Conservation (phyloP, 2,888 invertebrate species). For the Oxycera nigricornis region DNA sequence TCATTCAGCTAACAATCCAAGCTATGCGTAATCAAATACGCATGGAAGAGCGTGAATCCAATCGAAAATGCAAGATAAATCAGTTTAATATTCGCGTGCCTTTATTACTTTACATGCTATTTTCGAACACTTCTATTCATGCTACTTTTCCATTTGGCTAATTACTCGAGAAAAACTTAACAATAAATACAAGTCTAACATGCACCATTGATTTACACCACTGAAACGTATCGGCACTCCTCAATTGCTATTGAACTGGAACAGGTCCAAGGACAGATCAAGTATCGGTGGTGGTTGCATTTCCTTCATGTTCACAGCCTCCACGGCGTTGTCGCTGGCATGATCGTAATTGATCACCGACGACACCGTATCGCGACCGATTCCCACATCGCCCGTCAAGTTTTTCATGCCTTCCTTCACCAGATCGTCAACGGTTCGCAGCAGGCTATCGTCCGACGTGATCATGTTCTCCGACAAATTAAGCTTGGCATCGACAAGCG, state of each 20-base stretch:
- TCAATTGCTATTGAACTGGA: conserved; percentile 58
- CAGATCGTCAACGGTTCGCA: conserved; percentile 59
- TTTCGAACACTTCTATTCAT: no score
- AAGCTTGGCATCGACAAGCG: conserved; percentile 58
- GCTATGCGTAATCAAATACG: no score
- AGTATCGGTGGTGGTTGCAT: conserved; percentile 53
- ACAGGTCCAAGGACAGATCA: conserved; percentile 59
- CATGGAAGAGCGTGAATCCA: no score
- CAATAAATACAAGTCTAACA: neutral
- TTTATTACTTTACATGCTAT: no score
- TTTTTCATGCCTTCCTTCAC: conserved; percentile 54
- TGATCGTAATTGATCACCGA: conserved; percentile 57
- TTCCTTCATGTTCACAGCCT: conserved; percentile 59
- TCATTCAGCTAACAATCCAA: no score
- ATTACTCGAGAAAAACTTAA: no score
- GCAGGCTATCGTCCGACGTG: conserved; percentile 59
- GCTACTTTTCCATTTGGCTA: neutral
- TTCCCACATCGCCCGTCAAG: conserved; percentile 47
- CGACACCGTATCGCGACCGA: neutral
- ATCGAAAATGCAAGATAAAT: no score
- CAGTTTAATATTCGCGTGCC: no score
- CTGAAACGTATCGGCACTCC: neutral
- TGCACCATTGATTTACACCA: neutral
- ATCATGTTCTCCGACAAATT: conserved; percentile 59
- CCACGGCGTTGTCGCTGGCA: conserved; percentile 61